A percentile compares a stretch with the other conserved stretches of the same genome.
Evolutionary conservation across 1,140 invertebrate species (phyloP).

Genomic region (Venturia canescens): DNA sequence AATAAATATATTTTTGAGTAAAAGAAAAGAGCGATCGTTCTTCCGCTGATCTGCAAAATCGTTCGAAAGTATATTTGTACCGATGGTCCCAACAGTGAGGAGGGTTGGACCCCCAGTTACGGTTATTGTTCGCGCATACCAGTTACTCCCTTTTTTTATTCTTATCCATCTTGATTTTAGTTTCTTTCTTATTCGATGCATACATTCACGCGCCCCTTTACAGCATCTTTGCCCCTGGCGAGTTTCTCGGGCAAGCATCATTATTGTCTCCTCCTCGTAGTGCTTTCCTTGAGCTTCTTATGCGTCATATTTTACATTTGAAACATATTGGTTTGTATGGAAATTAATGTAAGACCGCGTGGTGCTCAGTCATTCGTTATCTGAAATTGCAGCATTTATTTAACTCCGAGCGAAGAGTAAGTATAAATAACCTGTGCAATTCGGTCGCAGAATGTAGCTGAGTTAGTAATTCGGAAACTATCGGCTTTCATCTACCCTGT

Average conservation of each 20-base stretch:
- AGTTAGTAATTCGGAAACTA: too few relatives aligned
- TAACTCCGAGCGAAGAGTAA: too few relatives aligned
- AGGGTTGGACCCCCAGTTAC: slow-evolving; percentile 47
- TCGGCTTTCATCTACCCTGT: too few relatives aligned
- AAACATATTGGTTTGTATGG: slow-evolving; percentile 72
- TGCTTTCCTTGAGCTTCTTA: background rate
- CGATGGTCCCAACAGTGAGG: slow-evolving; percentile 6
- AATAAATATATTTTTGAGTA: too few relatives aligned
- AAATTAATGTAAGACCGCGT: slow-evolving; percentile 70
- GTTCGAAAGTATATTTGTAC: background rate
- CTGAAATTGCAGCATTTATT: slow-evolving; percentile 39
- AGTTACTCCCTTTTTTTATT: slow-evolving; percentile 42
- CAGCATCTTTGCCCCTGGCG: slow-evolving; percentile 48
- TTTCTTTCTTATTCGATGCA: slow-evolving; percentile 45
- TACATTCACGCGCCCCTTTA: slow-evolving; percentile 40
- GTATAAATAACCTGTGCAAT: too few relatives aligned
- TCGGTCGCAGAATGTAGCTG: too few relatives aligned
- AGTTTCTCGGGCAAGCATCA: slow-evolving; percentile 55
- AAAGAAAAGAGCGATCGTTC: background rate
- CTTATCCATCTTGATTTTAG: slow-evolving; percentile 28
- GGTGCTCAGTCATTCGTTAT: slow-evolving; percentile 12
- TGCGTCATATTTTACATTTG: slow-evolving; percentile 66
- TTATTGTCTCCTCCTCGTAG: slow-evolving; percentile 39
- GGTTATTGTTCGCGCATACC: slow-evolving; percentile 49
- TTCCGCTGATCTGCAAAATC: background rate